These are phyloP conservation scores for Cheirogaleus medius DNA, from an alignment of 2,113 vertebrate genomes.

Conservation along the genomic window DNA sequence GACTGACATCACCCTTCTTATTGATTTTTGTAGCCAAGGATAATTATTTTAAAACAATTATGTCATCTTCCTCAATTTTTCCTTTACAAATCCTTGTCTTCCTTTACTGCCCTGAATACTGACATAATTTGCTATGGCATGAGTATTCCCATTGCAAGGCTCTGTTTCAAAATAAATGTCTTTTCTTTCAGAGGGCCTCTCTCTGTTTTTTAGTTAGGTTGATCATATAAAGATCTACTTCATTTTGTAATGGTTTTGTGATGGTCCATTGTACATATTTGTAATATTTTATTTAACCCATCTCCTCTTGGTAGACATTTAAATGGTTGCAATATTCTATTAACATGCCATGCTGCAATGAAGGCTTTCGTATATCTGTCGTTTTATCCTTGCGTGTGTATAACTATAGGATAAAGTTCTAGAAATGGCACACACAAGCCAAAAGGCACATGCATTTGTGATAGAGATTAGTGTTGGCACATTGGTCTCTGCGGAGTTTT, in stretches of 20 bases:
- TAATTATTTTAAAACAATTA: too few species aligned
- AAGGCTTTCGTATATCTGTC: not conserved
- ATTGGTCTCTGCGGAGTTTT: not conserved
- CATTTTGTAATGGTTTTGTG: not conserved
- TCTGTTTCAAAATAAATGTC: too few species aligned
- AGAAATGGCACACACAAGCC: not conserved
- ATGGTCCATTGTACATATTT: not conserved
- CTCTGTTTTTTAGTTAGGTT: too few species aligned
- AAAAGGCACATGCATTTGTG: not conserved
- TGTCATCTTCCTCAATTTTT: too few species aligned
- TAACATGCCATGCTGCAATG: not conserved
- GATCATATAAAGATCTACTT: not conserved
- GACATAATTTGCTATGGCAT: too few species aligned
- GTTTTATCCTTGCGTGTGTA: not conserved
- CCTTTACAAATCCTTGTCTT: too few species aligned
- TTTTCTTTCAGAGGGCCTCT: too few species aligned
- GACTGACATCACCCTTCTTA: too few species aligned
- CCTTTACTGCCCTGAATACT: too few species aligned
- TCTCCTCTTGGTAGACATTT: not conserved
- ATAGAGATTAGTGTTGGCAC: not conserved
- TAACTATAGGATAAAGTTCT: not conserved
- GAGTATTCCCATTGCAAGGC: too few species aligned
- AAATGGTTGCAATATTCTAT: not conserved
- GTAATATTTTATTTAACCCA: not conserved
- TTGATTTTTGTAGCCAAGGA: too few species aligned